Conservation (phyloP, 1,140 invertebrate species). For the Pogonognathellus flavescens region DNA sequence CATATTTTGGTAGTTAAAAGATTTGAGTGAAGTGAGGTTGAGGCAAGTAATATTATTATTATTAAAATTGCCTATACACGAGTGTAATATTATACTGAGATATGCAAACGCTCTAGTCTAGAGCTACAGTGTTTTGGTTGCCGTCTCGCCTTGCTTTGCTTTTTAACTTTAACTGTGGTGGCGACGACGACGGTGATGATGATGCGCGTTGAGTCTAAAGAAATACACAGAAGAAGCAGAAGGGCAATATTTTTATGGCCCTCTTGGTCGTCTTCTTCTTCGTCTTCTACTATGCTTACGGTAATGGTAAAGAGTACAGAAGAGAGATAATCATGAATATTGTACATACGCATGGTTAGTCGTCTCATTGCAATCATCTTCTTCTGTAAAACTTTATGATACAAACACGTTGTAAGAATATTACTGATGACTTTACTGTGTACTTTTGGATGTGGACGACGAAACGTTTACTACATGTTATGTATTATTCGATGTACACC, state of each 20-base stretch:
- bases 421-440: background rate
- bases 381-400: background rate
- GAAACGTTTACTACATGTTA: background rate
- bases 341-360: slow-evolving; percentile 10
- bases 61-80: too few relatives aligned
- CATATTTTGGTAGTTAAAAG: too few relatives aligned
- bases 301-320: background rate
- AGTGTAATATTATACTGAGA: too few relatives aligned
- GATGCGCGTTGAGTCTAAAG: background rate
- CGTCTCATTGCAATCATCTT: background rate
- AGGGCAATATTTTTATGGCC: slow-evolving; percentile 41
- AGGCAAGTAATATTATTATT: too few relatives aligned
- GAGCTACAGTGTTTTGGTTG: too few relatives aligned
- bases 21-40: too few relatives aligned
- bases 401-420: background rate
- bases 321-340: background rate
- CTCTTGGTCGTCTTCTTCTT: slow-evolving; percentile 35
- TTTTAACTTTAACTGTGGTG: too few relatives aligned
- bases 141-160: too few relatives aligned
- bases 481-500: background rate
- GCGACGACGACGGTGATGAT: too few relatives aligned
- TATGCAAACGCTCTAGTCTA: too few relatives aligned
- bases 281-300: background rate
- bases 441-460: background rate
- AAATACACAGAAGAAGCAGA: slow-evolving; percentile 13